Percentiles rank a stretch among this genome's conserved stretches.
These are phyloP conservation scores for Halcyon smyrnensis DNA, from an alignment of 2,797 vertebrate genomes.

Conservation along the genomic window DNA sequence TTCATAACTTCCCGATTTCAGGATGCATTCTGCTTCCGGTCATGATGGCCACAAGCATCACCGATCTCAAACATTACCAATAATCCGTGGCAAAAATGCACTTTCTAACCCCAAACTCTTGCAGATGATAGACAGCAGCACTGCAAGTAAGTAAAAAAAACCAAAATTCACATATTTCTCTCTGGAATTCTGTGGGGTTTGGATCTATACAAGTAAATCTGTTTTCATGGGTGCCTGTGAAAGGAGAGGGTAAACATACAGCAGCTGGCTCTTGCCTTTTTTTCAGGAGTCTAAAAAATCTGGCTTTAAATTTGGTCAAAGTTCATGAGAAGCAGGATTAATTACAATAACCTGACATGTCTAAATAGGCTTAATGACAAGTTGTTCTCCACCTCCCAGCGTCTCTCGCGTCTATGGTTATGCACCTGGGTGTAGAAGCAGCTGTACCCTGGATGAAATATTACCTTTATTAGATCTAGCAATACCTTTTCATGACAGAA, in stretches of 20 bases:
- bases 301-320: background rate
- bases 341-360: background rate
- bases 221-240: background rate
- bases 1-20: slow-evolving; percentile 64
- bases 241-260: background rate
- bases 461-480: background rate
- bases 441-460: background rate
- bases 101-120: slow-evolving; percentile 95
- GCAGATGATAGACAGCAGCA: slow-evolving; percentile 93
- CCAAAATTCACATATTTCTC: background rate
- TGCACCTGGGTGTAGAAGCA: background rate
- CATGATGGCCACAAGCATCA: slow-evolving; percentile 93
- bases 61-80: slow-evolving; percentile 96
- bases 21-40: slow-evolving; percentile 90
- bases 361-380: background rate
- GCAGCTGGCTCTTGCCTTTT: background rate
- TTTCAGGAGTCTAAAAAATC: background rate
- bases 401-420: background rate
- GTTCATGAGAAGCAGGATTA: background rate
- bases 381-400: background rate
- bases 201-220: background rate
- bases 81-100: slow-evolving; percentile 95
- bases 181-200: background rate
- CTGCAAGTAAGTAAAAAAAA: slow-evolving; percentile 78
- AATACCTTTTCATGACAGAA: background rate